Conservation (phyloP, 2,888 invertebrate species). For the Campaea margaritaria region DNA sequence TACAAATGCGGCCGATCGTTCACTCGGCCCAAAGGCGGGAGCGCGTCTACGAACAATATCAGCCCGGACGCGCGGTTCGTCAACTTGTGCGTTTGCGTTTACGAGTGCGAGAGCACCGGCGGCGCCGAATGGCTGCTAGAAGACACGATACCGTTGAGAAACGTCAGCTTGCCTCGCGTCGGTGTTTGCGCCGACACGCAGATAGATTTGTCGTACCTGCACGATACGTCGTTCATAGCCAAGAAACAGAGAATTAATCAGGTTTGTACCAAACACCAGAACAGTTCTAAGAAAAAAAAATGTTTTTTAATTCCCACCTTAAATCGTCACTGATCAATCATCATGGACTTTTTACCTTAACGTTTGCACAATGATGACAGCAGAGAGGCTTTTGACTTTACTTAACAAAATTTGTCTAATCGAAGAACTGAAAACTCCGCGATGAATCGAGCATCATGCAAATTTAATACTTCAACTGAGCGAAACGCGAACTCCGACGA, state of each 20-base stretch:
- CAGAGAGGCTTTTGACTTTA: too few species aligned
- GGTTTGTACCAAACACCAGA: constrained; percentile 59
- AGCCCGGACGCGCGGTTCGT: constrained; percentile 90
- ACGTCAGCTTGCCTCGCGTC: constrained; percentile 94
- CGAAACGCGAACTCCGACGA: too few species aligned
- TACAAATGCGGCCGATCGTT: constrained; percentile 97
- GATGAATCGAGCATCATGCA: too few species aligned
- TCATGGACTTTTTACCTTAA: too few species aligned
- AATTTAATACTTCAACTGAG: too few species aligned
- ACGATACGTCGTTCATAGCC: constrained; percentile 91
- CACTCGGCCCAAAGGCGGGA: constrained; percentile 92
- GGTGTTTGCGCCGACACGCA: constrained; percentile 92
- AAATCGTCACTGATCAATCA: too few species aligned
- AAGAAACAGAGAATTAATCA: constrained; percentile 93
- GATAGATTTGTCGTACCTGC: constrained; percentile 92
- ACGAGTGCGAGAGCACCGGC: constrained; percentile 99
- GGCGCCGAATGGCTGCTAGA: constrained; percentile 97
- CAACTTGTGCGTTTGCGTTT: constrained; percentile 97
- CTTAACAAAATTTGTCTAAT: too few species aligned
- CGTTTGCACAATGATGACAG: too few species aligned
- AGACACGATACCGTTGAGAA: constrained; percentile 97
- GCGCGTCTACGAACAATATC: constrained; percentile 83
- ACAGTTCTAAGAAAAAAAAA: too few species aligned
- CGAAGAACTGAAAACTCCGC: too few species aligned
- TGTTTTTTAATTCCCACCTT: too few species aligned